These are phyloP conservation scores for Stercorarius parasiticus DNA, from an alignment of 2,113 vertebrate genomes.

Conservation along the genomic window DNA sequence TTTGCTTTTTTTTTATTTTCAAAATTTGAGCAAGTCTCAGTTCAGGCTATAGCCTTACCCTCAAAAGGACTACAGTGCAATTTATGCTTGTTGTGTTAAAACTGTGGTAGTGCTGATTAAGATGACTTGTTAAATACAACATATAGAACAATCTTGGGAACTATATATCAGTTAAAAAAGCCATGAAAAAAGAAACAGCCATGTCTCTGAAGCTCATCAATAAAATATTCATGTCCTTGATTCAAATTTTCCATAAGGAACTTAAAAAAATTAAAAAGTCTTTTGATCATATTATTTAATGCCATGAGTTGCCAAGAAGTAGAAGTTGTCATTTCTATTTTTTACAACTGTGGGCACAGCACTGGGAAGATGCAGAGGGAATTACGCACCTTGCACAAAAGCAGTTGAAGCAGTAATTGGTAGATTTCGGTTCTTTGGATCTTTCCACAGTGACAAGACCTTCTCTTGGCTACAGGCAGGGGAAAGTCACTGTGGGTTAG, in stretches of 20 bases:
- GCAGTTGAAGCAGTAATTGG: neutral
- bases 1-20: neutral
- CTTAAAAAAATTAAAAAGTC: neutral
- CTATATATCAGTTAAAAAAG: neutral
- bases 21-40: neutral
- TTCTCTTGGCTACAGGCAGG: neutral
- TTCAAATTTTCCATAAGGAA: neutral
- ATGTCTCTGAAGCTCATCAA: neutral
- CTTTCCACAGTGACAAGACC: neutral
- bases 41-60: neutral
- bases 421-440: neutral
- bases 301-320: neutral
- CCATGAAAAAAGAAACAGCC: neutral
- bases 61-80: neutral
- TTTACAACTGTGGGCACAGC: neutral
- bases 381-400: neutral
- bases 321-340: neutral
- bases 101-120: neutral
- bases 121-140: neutral
- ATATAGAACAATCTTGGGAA: neutral
- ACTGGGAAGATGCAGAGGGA: neutral
- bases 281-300: neutral
- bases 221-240: neutral
- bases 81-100: neutral
- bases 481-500: neutral